Evolutionary conservation across 2,797 vertebrate species (phyloP), one percentile per base, ranked within the genome.

Genomic region (Danio tinwini): DNA sequence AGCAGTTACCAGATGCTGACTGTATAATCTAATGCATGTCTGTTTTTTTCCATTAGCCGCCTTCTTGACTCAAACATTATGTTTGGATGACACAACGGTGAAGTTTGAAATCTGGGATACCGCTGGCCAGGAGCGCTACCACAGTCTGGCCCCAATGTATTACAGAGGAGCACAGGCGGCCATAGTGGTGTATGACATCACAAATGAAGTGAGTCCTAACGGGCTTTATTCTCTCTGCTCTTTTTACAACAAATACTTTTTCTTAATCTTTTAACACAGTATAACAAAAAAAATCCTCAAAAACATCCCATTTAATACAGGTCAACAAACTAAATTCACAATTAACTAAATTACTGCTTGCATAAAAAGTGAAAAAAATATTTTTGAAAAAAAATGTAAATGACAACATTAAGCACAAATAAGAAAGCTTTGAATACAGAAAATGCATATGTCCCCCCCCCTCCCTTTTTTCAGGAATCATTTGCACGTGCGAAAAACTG

Each of bases 51-150:
- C 59, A 74, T 86, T 93, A 99, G 98, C 98, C 91, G 98, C 98
- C 91, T 99, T 99, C 93, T 93, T 99, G 94, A 99, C 98, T 86
- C 98, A 99, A 90, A 99, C 98, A 0, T 96, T 99, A 77, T 99
- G 97, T 94, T 94, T 99, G 89, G 98, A 99, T 55, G 97, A 99
- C 90, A 99, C 98, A 82, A 99, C 98, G 2, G 98, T 99, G 90
- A 99, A 99, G 90, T 99, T 99, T 95, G 98, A 99, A 91, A 99
- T 99, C 87, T 99, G 98, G 98, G 98, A 99, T 89, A 99, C 98
- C 84, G 98, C 98, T 81, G 98, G 98, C 85, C 98, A 99, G 89
- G 98, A 99, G 86, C 95, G 98, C 78, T 99, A 99, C 92, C 98
- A 99, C 92, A 99, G 98, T 90, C 93, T 99, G 92, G 98, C 98